phyloP scores from a whole-genome alignment of 2,113 vertebrate genomes.

The Elephas maximus region DNA sequence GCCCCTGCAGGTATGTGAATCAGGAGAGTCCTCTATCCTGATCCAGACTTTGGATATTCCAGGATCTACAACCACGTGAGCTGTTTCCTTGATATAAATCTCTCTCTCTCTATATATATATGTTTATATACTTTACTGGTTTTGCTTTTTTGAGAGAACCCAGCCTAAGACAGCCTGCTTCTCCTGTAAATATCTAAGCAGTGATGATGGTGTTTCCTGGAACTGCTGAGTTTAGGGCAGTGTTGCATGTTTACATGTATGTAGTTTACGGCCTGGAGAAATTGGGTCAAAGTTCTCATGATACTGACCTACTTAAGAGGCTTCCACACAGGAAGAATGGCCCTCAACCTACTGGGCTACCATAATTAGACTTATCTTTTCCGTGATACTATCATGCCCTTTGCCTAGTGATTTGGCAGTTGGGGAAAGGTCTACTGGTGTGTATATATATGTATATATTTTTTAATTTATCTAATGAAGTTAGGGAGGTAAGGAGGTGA shows the following conservation, averaged over 20 bases:
- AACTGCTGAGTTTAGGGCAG: background rate
- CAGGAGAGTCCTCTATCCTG: too few relatives aligned
- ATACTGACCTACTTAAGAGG: background rate
- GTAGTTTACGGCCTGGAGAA: constrained; percentile 33
- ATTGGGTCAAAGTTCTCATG: background rate
- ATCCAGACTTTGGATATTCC: too few relatives aligned
- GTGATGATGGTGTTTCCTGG: background rate
- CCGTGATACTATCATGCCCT: background rate
- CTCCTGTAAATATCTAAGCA: background rate
- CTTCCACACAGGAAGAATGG: background rate
- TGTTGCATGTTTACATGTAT: background rate
- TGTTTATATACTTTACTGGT: too few relatives aligned
- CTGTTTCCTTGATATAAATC: too few relatives aligned
- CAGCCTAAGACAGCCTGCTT: background rate
- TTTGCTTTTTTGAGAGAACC: too few relatives aligned
- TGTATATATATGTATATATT: background rate
- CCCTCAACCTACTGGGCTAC: background rate
- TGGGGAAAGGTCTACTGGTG: background rate
- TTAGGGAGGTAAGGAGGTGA: background rate
- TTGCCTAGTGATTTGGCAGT: constrained; percentile 17
- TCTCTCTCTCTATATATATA: too few relatives aligned
- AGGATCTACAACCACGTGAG: too few relatives aligned
- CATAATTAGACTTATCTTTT: constrained; percentile 5
- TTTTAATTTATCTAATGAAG: background rate
- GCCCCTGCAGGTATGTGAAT: too few relatives aligned